These are phyloP conservation scores for Quadriops clusia DNA, from an alignment of 2,888 invertebrate genomes.

Conservation along the genomic window DNA sequence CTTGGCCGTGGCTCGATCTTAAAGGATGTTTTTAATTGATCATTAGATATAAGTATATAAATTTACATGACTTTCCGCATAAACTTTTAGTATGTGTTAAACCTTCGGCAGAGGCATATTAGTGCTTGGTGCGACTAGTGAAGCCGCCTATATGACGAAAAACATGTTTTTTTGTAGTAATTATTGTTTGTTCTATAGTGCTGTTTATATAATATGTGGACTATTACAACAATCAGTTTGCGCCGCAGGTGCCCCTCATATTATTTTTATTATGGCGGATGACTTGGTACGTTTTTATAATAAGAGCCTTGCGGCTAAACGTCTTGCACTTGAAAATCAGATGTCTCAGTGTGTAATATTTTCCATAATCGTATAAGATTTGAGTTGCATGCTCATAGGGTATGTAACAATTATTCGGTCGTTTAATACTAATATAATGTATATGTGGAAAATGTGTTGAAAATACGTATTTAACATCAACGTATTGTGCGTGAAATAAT, in stretches of 20 bases:
- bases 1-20: slow-evolving; percentile 14
- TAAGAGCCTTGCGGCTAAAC: too few relatives aligned
- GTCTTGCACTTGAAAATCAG: too few relatives aligned
- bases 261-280: slow-evolving; percentile 65
- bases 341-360: too few relatives aligned
- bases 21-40: slow-evolving; percentile 12
- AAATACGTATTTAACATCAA: too few relatives aligned
- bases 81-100: slow-evolving; percentile 4
- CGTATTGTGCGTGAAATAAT: too few relatives aligned
- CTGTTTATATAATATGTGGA: slow-evolving; percentile 6
- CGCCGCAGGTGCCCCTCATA: slow-evolving; percentile 41
- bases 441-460: too few relatives aligned
- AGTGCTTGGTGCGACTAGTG: slow-evolving; percentile 3
- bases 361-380: too few relatives aligned
- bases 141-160: slow-evolving; percentile 2
- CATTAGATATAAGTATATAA: not conserved
- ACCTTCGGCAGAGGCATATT: slow-evolving; percentile 1
- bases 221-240: too few relatives aligned
- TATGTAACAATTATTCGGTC: too few relatives aligned
- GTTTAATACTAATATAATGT: too few relatives aligned
- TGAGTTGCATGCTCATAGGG: too few relatives aligned
- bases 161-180: slow-evolving; percentile 4
- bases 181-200: slow-evolving; percentile 3
- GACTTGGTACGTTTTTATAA: slow-evolving; percentile 56
- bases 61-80: not conserved